These are phyloP conservation scores for Cromileptes altivelis DNA, from an alignment of 2,113 vertebrate genomes.

Conservation along the genomic window DNA sequence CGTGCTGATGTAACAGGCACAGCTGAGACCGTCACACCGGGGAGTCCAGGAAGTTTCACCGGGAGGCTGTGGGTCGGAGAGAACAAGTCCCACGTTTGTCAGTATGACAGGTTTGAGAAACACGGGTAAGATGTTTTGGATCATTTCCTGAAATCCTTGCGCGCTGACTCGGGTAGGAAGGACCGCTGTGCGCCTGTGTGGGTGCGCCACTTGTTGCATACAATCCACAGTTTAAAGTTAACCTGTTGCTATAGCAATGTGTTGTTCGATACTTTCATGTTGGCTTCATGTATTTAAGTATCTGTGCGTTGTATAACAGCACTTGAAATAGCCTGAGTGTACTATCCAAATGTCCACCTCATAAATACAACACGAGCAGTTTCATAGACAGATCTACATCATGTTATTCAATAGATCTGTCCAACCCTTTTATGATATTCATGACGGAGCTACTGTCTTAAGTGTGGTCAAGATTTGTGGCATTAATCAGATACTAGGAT, in stretches of 20 bases:
- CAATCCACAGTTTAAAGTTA: background rate
- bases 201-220: conserved; percentile 30
- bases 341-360: background rate
- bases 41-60: conserved; percentile 29
- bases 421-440: background rate
- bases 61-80: background rate
- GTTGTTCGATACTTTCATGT: background rate
- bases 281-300: background rate
- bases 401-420: background rate
- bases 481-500: background rate
- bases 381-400: background rate
- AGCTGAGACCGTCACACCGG: background rate
- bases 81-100: conserved; percentile 19
- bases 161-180: background rate
- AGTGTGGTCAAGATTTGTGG: background rate
- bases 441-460: background rate
- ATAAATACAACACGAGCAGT: conserved; percentile 1
- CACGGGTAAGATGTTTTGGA: conserved; percentile 22
- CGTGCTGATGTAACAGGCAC: conserved; percentile 25
- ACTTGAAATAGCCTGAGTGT: no score
- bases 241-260: background rate
- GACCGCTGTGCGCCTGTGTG: background rate
- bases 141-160: background rate
- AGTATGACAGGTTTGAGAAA: conserved; percentile 67
- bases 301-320: background rate